phyloP scores from a whole-genome alignment of 2,888 invertebrate genomes.

The Drosophila koepferae region DNA sequence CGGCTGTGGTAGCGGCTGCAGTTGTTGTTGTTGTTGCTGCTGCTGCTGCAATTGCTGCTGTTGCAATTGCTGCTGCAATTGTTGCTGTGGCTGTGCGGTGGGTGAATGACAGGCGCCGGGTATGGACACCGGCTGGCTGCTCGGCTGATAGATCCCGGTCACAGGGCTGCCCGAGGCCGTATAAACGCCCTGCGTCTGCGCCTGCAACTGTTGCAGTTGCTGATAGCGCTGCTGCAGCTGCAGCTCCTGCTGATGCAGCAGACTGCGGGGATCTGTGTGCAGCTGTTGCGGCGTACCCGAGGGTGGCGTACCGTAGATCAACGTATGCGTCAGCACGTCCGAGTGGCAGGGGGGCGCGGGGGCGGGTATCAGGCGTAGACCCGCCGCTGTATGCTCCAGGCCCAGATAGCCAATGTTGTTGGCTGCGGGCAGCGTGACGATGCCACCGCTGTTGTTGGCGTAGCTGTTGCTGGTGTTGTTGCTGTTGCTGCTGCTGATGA shows the following conservation, averaged over 20 bases:
- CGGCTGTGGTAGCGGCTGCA: conserved; percentile 43
- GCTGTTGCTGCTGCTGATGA: conserved; percentile 25
- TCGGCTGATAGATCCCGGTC: conserved; percentile 53
- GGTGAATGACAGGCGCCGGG: conserved; percentile 65
- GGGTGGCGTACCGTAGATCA: conserved; percentile 84
- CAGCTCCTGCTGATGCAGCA: conserved; percentile 84
- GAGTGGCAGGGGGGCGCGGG: conserved; percentile 59
- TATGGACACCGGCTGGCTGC: conserved; percentile 69
- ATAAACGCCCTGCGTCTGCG: conserved; percentile 82
- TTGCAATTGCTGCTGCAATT: conserved; percentile 33
- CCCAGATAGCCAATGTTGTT: conserved; percentile 59
- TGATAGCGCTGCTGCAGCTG: conserved; percentile 84
- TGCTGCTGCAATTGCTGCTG: conserved; percentile 47
- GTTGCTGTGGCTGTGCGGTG: conserved; percentile 34
- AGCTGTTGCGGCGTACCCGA: conserved; percentile 78
- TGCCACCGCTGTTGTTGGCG: conserved; percentile 40
- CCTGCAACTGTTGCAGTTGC: conserved; percentile 83
- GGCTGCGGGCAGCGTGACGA: conserved; percentile 64
- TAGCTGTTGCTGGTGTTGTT: conserved; percentile 25
- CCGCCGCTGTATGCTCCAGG: conserved; percentile 69
- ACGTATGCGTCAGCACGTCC: conserved; percentile 83
- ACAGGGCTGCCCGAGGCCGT: conserved; percentile 69
- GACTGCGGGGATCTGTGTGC: conserved; percentile 80
- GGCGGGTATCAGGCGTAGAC: conserved; percentile 57
- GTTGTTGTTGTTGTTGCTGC: conserved; percentile 33